These are phyloP conservation scores for Petroica traversi DNA, from an alignment of 2,113 vertebrate species.

Conservation along the genomic window DNA sequence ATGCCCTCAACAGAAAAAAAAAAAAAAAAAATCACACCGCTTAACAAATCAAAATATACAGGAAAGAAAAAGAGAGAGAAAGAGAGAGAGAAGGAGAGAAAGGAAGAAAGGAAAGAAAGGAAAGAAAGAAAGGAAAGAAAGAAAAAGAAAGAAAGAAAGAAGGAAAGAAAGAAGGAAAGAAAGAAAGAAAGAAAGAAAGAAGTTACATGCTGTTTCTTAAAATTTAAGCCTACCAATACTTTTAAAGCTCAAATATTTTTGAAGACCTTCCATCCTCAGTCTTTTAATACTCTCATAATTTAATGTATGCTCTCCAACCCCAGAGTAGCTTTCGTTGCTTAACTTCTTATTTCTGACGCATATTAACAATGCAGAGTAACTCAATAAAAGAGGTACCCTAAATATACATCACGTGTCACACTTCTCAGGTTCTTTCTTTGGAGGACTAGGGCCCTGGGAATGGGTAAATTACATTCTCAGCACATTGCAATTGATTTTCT, in stretches of 20 bases:
- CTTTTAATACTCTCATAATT: not conserved
- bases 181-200: not conserved
- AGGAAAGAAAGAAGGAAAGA: not conserved
- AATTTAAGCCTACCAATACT: not conserved
- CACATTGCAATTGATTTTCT: not conserved
- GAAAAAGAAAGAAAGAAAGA: not conserved
- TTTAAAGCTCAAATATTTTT: not conserved
- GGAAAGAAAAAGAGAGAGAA: no score
- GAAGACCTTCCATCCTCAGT: not conserved
- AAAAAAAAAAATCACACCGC: rapidly evolving
- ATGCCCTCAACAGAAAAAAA: not conserved
- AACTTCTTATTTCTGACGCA: not conserved
- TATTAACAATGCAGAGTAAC: not conserved
- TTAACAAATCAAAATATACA: not conserved
- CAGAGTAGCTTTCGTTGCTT: not conserved
- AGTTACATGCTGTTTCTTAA: not conserved
- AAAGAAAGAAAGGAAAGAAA: no score
- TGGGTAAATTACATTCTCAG: not conserved
- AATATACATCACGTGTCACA: not conserved
- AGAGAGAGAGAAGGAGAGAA: no score
- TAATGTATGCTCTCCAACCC: not conserved
- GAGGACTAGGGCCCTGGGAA: not conserved
- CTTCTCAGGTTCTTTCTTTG: not conserved
- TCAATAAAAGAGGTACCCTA: not conserved
- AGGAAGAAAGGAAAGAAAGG: no score